Conservation (phyloP, 2,113 vertebrate genomes). For the Anthoscopus minutus region DNA sequence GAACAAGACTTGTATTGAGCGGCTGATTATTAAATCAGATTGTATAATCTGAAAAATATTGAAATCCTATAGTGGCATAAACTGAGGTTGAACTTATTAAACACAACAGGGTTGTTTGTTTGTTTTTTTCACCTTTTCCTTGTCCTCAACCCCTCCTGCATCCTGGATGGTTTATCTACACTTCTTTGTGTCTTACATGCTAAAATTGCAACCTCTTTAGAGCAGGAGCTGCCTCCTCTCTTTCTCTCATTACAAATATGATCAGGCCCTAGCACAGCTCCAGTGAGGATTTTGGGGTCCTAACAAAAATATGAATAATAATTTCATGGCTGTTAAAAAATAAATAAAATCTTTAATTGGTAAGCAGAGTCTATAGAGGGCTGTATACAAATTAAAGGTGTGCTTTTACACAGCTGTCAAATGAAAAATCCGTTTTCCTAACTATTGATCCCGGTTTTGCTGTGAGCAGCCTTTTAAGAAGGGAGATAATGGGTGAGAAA, state of each 20-base stretch:
- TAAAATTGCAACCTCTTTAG: background rate
- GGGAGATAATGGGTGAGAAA: slow-evolving; percentile 56
- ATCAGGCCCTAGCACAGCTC: background rate
- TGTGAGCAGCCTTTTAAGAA: slow-evolving; percentile 45
- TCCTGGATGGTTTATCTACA: background rate
- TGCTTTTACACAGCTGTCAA: background rate
- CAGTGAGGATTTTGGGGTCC: background rate
- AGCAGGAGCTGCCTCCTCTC: background rate
- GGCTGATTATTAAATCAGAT: background rate
- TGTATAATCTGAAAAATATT: slow-evolving; percentile 20
- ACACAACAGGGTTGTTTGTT: background rate
- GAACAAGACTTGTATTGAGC: background rate
- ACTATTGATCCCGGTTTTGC: slow-evolving; percentile 51
- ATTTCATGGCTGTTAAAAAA: background rate
- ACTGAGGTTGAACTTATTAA: background rate
- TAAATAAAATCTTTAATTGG: background rate
- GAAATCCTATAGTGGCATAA: background rate
- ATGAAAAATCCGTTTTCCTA: slow-evolving; percentile 9
- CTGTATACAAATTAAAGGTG: background rate
- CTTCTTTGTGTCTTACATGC: background rate
- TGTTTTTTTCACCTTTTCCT: background rate
- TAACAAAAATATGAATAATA: background rate
- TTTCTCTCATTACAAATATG: background rate
- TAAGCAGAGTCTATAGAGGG: background rate
- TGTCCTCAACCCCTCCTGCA: background rate